Conservation (phyloP, 1,140 invertebrate species). For the Diabrotica virgifera region DNA sequence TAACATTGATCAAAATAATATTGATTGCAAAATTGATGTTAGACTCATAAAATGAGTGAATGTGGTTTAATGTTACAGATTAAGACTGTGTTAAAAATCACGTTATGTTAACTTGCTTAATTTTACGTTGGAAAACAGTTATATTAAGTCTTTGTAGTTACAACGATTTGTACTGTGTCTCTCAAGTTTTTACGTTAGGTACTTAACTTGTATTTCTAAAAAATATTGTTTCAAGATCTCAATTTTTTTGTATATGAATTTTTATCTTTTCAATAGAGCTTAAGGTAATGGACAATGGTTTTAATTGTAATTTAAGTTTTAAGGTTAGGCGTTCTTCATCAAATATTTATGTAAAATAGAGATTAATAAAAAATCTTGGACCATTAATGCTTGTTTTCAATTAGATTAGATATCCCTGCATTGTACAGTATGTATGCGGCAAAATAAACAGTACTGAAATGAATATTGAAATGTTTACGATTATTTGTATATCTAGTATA, state of each 20-base stretch:
- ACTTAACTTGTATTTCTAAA: slow-evolving; percentile 32
- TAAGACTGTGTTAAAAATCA: no score
- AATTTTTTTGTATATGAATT: slow-evolving; percentile 24
- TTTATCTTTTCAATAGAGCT: slow-evolving; percentile 38
- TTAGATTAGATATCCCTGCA: no score
- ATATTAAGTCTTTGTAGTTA: background rate
- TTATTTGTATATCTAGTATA: no score
- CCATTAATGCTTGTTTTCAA: slow-evolving; percentile 18
- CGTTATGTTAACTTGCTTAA: no score
- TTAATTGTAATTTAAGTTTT: slow-evolving; percentile 36
- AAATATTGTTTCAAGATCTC: slow-evolving; percentile 36
- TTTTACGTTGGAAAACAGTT: no score
- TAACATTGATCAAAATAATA: no score
- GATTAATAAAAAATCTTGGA: slow-evolving; percentile 42
- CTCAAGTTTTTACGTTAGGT: slow-evolving; percentile 33
- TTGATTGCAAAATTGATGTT: no score
- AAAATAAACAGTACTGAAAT: no score
- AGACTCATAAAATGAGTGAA: no score
- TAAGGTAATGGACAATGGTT: slow-evolving; percentile 45
- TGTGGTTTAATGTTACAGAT: no score
- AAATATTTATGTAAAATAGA: slow-evolving; percentile 46
- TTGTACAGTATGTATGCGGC: no score
- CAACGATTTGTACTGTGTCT: slow-evolving; percentile 17
- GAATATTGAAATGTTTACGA: no score
- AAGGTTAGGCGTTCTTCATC: slow-evolving; percentile 41